phyloP scores from a whole-genome alignment of 2,888 invertebrate genomes.

The Volucella inflata region DNA sequence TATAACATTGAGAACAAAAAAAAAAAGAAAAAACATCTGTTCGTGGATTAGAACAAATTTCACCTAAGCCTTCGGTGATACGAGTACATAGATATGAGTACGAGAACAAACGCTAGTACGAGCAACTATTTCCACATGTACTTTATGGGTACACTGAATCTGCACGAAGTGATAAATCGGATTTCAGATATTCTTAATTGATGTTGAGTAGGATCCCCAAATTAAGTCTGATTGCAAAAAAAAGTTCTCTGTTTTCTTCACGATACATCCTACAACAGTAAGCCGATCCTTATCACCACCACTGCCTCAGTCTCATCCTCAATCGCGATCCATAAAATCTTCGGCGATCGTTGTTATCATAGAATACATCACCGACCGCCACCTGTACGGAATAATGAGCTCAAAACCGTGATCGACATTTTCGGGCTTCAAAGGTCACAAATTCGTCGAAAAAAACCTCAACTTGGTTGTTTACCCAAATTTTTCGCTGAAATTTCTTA shows the following conservation, averaged over 20 bases:
- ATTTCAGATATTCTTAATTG: slow-evolving; percentile 48
- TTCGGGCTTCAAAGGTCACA: slow-evolving; percentile 40
- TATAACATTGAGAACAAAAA: slow-evolving; percentile 18
- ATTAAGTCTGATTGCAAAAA: background rate
- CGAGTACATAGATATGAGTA: too few relatives aligned
- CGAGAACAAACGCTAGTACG: too few relatives aligned
- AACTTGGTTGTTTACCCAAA: slow-evolving; percentile 32
- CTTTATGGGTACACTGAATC: slow-evolving; percentile 42
- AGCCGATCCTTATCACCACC: too few relatives aligned
- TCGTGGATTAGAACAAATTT: too few relatives aligned
- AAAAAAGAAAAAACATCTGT: slow-evolving; percentile 9
- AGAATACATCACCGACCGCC: slow-evolving; percentile 40
- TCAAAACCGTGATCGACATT: slow-evolving; percentile 57
- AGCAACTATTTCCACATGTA: slow-evolving; percentile 1
- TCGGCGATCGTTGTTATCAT: slow-evolving; percentile 52
- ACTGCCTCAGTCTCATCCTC: too few relatives aligned
- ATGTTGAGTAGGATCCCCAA: slow-evolving; percentile 18
- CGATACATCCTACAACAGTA: too few relatives aligned
- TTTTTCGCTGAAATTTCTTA: slow-evolving; percentile 67
- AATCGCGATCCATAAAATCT: slow-evolving; percentile 20
- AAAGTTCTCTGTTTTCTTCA: slow-evolving; percentile 24
- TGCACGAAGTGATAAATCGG: slow-evolving; percentile 4
- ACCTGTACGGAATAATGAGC: slow-evolving; percentile 57
- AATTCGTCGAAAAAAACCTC: slow-evolving; percentile 20
- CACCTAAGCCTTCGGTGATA: too few relatives aligned